Conservation (phyloP, 2,888 invertebrate genomes). For the Heliconius cydno region DNA sequence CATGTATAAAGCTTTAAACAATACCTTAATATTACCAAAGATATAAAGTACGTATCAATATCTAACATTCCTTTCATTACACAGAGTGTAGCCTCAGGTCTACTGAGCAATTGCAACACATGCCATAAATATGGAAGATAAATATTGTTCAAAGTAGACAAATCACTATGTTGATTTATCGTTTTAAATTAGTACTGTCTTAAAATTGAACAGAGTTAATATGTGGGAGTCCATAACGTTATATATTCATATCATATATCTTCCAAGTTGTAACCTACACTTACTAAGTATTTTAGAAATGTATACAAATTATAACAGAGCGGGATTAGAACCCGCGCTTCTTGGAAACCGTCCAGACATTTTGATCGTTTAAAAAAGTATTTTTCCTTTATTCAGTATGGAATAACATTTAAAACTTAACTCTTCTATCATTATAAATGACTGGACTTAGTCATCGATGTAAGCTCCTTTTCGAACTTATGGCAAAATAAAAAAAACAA, state of each 20-base stretch:
- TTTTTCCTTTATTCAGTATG: no score
- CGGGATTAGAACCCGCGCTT: no score
- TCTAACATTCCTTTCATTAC: conserved; percentile 3
- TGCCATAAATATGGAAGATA: conserved; percentile 26
- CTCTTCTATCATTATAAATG: not conserved
- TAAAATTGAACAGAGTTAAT: not conserved
- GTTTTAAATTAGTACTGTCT: conserved; percentile 16
- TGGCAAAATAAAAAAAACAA: not conserved
- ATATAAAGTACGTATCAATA: conserved; percentile 9
- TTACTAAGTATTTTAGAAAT: no score
- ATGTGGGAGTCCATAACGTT: not conserved
- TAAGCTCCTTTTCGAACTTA: not conserved
- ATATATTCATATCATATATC: not conserved
- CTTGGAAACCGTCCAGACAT: no score
- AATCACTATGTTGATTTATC: conserved; percentile 27
- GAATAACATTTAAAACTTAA: not conserved
- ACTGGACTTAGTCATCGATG: not conserved
- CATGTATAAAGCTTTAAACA: not conserved
- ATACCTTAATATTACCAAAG: not conserved
- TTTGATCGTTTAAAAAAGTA: no score
- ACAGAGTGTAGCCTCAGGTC: conserved; percentile 23
- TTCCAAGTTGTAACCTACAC: not conserved
- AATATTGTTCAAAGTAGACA: conserved; percentile 29
- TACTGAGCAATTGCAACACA: conserved; percentile 25
- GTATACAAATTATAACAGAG: no score